phyloP scores from a whole-genome alignment of 2,888 invertebrate species.

The Agrenia bidenticulata region DNA sequence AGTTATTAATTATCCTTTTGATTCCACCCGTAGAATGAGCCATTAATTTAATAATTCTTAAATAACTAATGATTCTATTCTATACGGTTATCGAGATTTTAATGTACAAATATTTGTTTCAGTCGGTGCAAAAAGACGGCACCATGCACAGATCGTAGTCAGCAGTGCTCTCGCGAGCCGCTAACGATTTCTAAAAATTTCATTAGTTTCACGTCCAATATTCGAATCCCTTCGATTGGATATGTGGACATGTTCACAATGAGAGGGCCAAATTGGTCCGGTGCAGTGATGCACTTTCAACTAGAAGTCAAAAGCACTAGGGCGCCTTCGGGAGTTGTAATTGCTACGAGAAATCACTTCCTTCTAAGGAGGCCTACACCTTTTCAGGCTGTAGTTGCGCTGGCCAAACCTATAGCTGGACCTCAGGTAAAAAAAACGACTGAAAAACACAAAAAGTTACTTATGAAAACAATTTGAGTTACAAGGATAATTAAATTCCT shows the following conservation, averaged over 20 bases:
- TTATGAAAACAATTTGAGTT: too few relatives aligned
- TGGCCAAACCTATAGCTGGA: constrained; percentile 73
- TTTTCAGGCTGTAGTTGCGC: constrained; percentile 70
- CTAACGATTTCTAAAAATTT: constrained; percentile 89
- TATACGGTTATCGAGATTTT: background rate
- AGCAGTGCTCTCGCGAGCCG: constrained; percentile 71
- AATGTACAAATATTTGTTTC: background rate
- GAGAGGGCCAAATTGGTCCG: constrained; percentile 73
- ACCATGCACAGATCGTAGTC: constrained; percentile 33
- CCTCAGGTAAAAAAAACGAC: constrained; percentile 65
- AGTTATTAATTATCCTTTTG: background rate
- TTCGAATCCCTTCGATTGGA: constrained; percentile 65
- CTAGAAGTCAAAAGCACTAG: constrained; percentile 65
- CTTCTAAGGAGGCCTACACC: constrained; percentile 62
- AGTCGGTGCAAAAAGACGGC: constrained; percentile 50
- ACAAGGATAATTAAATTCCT: too few relatives aligned
- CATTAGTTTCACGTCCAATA: constrained; percentile 84
- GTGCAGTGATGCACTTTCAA: constrained; percentile 71
- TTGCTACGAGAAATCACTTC: constrained; percentile 57
- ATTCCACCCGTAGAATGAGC: background rate
- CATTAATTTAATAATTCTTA: background rate
- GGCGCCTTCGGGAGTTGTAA: constrained; percentile 62
- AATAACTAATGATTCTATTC: background rate
- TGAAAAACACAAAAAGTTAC: too few relatives aligned
- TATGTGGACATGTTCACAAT: constrained; percentile 82